Evolutionary conservation across 2,888 invertebrate species (phyloP).

Genomic region (Drosophila paracracens): DNA sequence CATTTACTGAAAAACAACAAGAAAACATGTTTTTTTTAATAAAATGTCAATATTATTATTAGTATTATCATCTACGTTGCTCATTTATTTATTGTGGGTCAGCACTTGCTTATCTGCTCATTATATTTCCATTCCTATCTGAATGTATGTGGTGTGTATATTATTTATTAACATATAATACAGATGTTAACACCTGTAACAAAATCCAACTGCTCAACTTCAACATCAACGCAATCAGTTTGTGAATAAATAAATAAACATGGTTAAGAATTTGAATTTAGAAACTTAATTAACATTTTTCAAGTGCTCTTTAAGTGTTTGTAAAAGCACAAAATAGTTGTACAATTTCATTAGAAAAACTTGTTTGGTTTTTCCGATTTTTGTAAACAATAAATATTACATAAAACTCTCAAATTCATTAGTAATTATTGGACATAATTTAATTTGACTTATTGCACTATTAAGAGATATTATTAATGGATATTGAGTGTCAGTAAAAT

Average conservation of each 20-base stretch:
- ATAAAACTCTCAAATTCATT: neutral
- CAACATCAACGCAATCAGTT: neutral
- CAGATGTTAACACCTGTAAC: conserved; percentile 48
- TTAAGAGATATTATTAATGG: neutral
- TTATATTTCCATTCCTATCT: conserved; percentile 57
- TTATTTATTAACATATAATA: conserved; percentile 41
- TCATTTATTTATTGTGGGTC: conserved; percentile 4
- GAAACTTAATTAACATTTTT: neutral
- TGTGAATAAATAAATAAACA: neutral
- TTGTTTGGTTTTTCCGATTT: neutral
- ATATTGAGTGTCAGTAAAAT: neutral
- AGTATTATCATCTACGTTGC: conserved; percentile 13
- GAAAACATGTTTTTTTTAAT: conserved; percentile 6
- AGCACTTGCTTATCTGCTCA: conserved; percentile 58
- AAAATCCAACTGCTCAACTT: conserved; percentile 14
- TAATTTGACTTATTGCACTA: neutral
- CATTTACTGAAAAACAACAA: neutral
- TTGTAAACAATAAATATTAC: neutral
- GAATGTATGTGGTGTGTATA: neutral
- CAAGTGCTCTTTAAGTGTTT: neutral
- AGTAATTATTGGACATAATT: neutral
- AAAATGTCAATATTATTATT: conserved; percentile 19
- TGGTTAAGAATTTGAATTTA: neutral
- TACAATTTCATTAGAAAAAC: neutral
- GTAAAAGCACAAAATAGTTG: neutral